Evolutionary conservation across 2,113 vertebrate species (phyloP).

Genomic region (Polyodon spathula): DNA sequence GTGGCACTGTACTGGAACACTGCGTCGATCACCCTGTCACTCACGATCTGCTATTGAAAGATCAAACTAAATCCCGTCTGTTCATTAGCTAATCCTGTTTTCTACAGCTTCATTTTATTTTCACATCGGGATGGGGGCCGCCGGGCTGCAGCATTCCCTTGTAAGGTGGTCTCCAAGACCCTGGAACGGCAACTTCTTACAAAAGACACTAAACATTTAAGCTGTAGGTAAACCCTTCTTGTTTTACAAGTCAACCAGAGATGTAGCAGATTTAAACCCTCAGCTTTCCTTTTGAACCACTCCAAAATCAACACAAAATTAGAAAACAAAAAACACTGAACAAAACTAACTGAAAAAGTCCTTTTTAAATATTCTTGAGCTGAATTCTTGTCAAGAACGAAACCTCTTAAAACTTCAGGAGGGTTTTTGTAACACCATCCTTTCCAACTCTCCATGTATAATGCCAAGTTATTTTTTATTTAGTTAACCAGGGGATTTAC

Average conservation of each 20-base stretch:
- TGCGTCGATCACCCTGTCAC: conserved; percentile 59
- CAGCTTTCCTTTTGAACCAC: conserved; percentile 41
- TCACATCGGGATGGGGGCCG: conserved; percentile 19
- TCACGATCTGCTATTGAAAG: conserved; percentile 76
- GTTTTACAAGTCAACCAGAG: conserved; percentile 39
- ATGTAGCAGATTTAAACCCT: conserved; percentile 51
- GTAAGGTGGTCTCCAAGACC: conserved; percentile 19
- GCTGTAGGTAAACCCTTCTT: conserved; percentile 48
- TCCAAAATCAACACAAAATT: conserved; percentile 13
- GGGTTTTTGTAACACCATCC: no score
- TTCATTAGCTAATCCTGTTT: conserved; percentile 77
- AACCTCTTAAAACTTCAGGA: no score
- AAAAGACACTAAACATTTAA: conserved; percentile 36
- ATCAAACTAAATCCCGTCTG: conserved; percentile 70
- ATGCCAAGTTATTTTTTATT: no score
- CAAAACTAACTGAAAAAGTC: neutral
- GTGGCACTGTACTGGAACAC: conserved; percentile 9
- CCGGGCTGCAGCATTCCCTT: conserved; percentile 19
- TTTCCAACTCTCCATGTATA: no score
- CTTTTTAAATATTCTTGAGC: neutral
- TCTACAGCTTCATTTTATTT: conserved; percentile 42
- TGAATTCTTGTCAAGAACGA: neutral
- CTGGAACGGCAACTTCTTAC: conserved; percentile 29
- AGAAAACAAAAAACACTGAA: neutral
- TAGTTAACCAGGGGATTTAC: no score